Conservation (phyloP, 1,140 invertebrate species). For the Megalonaias nervosa region DNA sequence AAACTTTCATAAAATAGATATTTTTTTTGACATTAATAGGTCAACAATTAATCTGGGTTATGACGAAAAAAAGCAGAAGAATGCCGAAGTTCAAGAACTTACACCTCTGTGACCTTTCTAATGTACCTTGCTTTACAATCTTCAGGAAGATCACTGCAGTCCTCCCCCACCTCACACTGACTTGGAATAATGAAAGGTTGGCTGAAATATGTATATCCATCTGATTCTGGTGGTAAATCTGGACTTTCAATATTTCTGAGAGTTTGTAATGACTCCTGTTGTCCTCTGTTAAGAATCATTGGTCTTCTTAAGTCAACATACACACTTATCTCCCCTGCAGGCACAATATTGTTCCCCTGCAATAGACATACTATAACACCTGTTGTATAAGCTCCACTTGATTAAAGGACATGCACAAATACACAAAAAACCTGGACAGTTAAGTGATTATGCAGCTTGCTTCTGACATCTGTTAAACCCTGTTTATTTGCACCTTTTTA, state of each 20-base stretch:
- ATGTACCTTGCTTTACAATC: constrained; percentile 40
- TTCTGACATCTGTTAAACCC: no score
- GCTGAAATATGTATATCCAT: background rate
- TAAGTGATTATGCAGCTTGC: no score
- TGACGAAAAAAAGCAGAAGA: no score
- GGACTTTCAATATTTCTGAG: constrained; percentile 37
- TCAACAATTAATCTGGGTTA: no score
- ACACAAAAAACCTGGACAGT: no score
- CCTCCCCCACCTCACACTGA: constrained; percentile 22
- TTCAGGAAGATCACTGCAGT: constrained; percentile 12
- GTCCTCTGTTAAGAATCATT: constrained; percentile 47
- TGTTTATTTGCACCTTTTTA: no score
- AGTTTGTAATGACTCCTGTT: constrained; percentile 43
- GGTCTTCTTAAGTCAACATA: constrained; percentile 50
- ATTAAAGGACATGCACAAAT: no score
- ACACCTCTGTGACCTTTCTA: no score
- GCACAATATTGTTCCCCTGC: constrained; percentile 66
- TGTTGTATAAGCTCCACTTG: no score
- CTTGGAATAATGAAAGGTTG: constrained; percentile 54
- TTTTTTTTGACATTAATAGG: no score
- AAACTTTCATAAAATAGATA: no score
- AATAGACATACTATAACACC: constrained; percentile 9
- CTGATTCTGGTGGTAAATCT: constrained; percentile 13
- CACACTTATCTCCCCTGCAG: constrained; percentile 58
- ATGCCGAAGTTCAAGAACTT: no score